Conservation (phyloP, 2,113 vertebrate species). For the Calyptommatus sinebrachiatus region DNA sequence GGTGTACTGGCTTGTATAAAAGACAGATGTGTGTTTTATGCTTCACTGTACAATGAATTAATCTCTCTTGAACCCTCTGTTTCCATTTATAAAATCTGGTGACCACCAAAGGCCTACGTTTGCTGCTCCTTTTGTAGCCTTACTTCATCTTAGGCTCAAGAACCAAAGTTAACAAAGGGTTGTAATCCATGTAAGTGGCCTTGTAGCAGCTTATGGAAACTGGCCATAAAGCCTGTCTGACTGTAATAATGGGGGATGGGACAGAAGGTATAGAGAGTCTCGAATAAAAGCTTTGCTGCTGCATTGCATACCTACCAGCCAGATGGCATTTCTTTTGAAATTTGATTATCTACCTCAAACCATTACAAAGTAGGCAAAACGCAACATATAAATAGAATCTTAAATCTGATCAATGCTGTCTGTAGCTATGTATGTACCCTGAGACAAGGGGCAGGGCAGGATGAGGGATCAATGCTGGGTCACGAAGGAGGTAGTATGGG, state of each 20-base stretch:
- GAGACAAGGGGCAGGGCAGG: too few relatives aligned
- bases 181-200: background rate
- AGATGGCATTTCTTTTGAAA: background rate
- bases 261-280: too few relatives aligned
- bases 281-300: background rate
- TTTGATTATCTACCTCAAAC: background rate
- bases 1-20: slow-evolving; percentile 74
- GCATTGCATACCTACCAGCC: background rate
- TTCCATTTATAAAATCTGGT: slow-evolving; percentile 57
- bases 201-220: background rate
- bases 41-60: slow-evolving; percentile 72
- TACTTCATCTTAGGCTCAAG: slow-evolving; percentile 7
- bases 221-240: background rate
- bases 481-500: too few relatives aligned
- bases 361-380: too few relatives aligned
- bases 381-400: too few relatives aligned
- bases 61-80: slow-evolving; percentile 57
- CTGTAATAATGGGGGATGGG: background rate
- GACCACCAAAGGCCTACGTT: slow-evolving; percentile 56
- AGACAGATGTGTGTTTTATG: slow-evolving; percentile 81
- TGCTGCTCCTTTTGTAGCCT: slow-evolving; percentile 33
- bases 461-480: too few relatives aligned
- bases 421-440: too few relatives aligned
- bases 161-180: background rate
- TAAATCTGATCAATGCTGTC: too few relatives aligned